These are phyloP conservation scores for Sciurus vulgaris DNA, from an alignment of 2,797 vertebrate genomes.

Conservation along the genomic window DNA sequence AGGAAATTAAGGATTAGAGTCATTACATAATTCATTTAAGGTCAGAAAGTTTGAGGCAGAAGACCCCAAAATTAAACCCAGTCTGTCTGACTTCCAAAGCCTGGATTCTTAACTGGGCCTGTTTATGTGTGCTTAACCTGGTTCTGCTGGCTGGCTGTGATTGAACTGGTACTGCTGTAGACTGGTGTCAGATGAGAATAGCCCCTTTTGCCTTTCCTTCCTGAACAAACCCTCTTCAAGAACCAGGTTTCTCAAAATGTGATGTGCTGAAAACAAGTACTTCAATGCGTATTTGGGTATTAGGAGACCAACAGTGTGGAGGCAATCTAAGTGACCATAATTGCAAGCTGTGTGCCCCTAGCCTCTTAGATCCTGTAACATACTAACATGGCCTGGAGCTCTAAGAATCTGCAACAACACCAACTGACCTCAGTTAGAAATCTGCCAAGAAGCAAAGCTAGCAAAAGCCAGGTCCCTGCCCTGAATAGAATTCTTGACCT, in stretches of 20 bases:
- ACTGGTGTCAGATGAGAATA: background rate
- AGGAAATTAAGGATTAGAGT: slow-evolving; percentile 57
- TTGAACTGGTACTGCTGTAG: background rate
- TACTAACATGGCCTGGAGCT: rapidly evolving
- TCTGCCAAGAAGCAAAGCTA: background rate
- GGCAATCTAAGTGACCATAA: background rate
- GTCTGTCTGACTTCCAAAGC: background rate
- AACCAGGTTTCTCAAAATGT: background rate
- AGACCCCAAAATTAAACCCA: slow-evolving; percentile 15
- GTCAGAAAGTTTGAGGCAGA: slow-evolving; percentile 2
- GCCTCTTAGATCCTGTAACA: background rate
- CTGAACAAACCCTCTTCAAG: background rate
- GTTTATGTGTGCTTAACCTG: rapidly evolving
- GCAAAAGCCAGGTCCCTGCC: background rate
- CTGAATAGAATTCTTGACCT: background rate
- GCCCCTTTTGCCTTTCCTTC: background rate
- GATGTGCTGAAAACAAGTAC: background rate
- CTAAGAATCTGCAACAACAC: background rate
- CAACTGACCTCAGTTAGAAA: background rate
- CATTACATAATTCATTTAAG: slow-evolving; percentile 27
- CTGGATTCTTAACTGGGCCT: background rate
- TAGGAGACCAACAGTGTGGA: background rate
- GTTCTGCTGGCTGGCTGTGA: background rate
- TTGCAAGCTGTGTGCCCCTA: background rate
- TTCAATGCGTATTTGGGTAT: background rate